Conservation (phyloP, 2,113 vertebrate species). For the Leucoraja erinaceus region DNA sequence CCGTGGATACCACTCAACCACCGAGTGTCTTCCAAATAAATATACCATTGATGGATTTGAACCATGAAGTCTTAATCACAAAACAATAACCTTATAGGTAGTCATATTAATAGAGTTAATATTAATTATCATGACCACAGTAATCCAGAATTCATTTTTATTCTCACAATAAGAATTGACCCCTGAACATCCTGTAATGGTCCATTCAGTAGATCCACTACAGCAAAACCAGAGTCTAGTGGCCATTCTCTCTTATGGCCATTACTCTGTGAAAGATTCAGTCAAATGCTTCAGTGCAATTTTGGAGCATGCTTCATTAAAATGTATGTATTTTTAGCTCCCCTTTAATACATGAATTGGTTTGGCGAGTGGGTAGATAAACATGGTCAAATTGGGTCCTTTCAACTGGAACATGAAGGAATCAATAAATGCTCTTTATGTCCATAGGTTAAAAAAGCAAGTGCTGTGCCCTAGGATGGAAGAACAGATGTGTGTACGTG, state of each 20-base stretch:
- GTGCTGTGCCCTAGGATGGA: too few relatives aligned
- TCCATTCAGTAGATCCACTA: neutral
- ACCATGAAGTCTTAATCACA: neutral
- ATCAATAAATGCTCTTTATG: neutral
- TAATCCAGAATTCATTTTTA: neutral
- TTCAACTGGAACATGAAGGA: neutral
- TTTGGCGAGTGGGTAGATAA: neutral
- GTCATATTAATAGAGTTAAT: neutral
- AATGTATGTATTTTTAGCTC: neutral
- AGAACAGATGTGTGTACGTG: too few relatives aligned
- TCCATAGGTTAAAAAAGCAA: neutral
- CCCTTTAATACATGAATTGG: neutral
- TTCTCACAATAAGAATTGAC: neutral
- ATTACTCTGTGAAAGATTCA: too few relatives aligned
- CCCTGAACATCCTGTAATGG: neutral
- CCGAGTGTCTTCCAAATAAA: too few relatives aligned
- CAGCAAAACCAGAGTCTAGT: neutral
- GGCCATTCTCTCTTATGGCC: neutral
- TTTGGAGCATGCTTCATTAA: neutral
- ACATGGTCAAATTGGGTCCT: neutral
- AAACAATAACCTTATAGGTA: neutral
- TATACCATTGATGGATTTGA: neutral
- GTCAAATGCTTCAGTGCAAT: neutral
- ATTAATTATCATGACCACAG: neutral
- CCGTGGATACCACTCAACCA: too few relatives aligned